Evolutionary conservation across 2,888 invertebrate genomes (phyloP).

Genomic region (Orthosia gothica): DNA sequence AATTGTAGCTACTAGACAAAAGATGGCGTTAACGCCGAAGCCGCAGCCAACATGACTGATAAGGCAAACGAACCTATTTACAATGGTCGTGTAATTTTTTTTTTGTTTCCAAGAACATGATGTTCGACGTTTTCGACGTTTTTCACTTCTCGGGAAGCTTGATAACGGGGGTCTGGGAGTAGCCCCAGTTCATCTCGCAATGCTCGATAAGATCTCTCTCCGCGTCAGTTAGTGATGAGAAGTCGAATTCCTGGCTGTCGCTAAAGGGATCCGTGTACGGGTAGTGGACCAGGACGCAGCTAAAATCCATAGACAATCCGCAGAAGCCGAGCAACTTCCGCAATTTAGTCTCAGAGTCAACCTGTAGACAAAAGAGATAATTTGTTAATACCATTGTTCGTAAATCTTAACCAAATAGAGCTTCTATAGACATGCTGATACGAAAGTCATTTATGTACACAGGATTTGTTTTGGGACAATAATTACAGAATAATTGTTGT

Average conservation of each 20-base stretch:
- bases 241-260: slow-evolving; percentile 85
- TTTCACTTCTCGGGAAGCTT: slow-evolving; percentile 93
- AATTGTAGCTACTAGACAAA: slow-evolving; percentile 69
- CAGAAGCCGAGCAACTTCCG: slow-evolving; percentile 87
- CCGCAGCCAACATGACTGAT: slow-evolving; percentile 62
- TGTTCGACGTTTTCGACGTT: slow-evolving; percentile 54
- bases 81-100: slow-evolving; percentile 68
- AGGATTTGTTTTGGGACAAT: background rate
- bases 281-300: slow-evolving; percentile 91
- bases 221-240: slow-evolving; percentile 90
- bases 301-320: slow-evolving; percentile 87
- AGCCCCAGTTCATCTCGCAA: slow-evolving; percentile 93
- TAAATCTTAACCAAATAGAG: slow-evolving; percentile 4
- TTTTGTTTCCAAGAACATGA: slow-evolving; percentile 72
- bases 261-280: slow-evolving; percentile 88
- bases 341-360: slow-evolving; percentile 90
- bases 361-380: slow-evolving; percentile 86
- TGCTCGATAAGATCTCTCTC: slow-evolving; percentile 93
- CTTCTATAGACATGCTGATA: background rate
- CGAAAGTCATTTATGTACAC: background rate
- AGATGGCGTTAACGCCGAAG: slow-evolving; percentile 85
- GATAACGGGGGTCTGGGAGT: slow-evolving; percentile 92
- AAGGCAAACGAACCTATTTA: slow-evolving; percentile 48
- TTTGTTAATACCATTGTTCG: slow-evolving; percentile 60
- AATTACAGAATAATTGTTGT: background rate